Evolutionary conservation across 1,140 invertebrate species (phyloP), one percentile per base, ranked within the genome.

Genomic region (Papilio machaon): DNA sequence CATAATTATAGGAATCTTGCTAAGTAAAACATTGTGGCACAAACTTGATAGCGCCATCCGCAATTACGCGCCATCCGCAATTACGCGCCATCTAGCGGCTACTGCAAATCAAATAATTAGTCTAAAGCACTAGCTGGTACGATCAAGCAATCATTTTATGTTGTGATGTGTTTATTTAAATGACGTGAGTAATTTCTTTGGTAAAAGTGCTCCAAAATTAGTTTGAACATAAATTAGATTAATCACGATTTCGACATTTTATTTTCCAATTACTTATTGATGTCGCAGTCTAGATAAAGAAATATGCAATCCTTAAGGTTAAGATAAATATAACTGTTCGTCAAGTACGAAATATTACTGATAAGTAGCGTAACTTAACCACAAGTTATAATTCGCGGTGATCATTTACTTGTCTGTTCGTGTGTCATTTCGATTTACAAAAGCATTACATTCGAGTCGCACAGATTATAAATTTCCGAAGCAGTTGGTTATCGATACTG

Each of bases 81-180:
- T 76, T 76, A 76, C 13, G 19, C n/a, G 13, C 46, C 74, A 76
- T 52, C 49, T 49, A 76, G 6, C 7, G 19, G 47, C 74, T 30
- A 76, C 74, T 76, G 47, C 74, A 76, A 76, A 76, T 75, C 73
- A 75, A 75, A 75, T 49, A 75, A 75, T 49, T 76, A 76, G 10
- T 52, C 46, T 76, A 47, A 76, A 52, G 19, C 23, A 11, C 47
- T 54, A 49, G 47, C 19, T 47, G 38, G 8, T n/a, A 9, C 58
- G 38, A 38, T 35, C 64, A 35, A 70, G 64, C 1, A 76, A 76
- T 46, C 9, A 19, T 81, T 90, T 91, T 89, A 89, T 82, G 82
- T 80, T 84, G 82, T 90, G 87, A 90, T 89, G 88, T 90, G 86
- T 91, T 89, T 90, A 90, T 90, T 90, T 90, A 91, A 90, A 87